These are phyloP conservation scores for Balaeniceps rex DNA, from an alignment of 2,113 vertebrate species.

Conservation along the genomic window DNA sequence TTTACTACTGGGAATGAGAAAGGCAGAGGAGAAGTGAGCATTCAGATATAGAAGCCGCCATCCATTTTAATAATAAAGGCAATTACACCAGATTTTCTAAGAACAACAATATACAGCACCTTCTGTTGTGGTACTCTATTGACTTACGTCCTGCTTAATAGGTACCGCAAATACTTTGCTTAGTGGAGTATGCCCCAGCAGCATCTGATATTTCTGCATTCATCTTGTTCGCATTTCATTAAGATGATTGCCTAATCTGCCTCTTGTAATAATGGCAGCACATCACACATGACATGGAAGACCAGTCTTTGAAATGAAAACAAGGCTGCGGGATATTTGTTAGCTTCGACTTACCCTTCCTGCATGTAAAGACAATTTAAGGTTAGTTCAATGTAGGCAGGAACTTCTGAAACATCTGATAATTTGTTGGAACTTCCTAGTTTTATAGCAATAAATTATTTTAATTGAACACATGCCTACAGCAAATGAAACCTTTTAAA, in stretches of 20 bases:
- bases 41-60: background rate
- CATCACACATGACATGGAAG: background rate
- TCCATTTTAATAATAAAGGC: slow-evolving; percentile 27
- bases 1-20: background rate
- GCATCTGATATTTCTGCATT: background rate
- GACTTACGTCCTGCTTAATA: background rate
- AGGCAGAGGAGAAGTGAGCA: background rate
- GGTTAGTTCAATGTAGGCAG: background rate
- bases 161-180: background rate
- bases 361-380: background rate
- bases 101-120: background rate
- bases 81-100: background rate
- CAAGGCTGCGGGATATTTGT: background rate
- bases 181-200: background rate
- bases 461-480: background rate
- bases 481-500: background rate
- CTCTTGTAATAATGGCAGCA: background rate
- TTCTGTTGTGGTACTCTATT: background rate
- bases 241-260: slow-evolving; percentile 15
- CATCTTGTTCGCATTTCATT: slow-evolving; percentile 23
- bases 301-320: background rate
- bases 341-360: background rate
- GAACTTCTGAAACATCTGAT: background rate
- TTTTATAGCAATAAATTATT: background rate
- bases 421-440: background rate